Conservation (phyloP, 2,888 invertebrate genomes). For the Dryobotodes eremita region DNA sequence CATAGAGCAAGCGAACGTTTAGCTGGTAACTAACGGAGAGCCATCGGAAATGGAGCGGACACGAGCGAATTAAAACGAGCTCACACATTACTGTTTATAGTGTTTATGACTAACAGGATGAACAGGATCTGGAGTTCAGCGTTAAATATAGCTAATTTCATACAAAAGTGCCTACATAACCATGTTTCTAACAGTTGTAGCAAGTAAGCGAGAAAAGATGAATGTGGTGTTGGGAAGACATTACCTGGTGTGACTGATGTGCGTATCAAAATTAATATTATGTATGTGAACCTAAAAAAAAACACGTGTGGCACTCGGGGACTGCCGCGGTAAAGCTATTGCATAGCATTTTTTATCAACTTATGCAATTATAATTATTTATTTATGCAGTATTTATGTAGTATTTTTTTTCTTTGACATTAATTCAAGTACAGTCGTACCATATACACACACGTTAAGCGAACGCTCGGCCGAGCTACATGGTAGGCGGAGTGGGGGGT, state of each 20-base stretch:
- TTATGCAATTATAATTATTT: too few species aligned
- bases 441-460: too few species aligned
- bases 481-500: too few species aligned
- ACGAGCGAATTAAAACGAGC: conserved; percentile 44
- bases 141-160: conserved; percentile 11
- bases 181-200: background rate
- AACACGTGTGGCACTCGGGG: too few species aligned
- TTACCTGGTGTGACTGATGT: background rate
- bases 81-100: conserved; percentile 17
- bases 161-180: background rate
- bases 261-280: background rate
- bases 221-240: background rate
- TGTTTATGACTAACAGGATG: conserved; percentile 41
- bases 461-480: too few species aligned
- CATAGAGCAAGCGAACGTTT: conserved; percentile 24
- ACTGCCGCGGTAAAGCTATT: too few species aligned
- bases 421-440: too few species aligned
- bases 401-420: too few species aligned
- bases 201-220: background rate
- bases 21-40: conserved; percentile 24
- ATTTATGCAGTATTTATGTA: too few species aligned
- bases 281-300: too few species aligned
- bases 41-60: conserved; percentile 46
- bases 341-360: too few species aligned
- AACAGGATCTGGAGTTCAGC: conserved; percentile 22